phyloP scores from a whole-genome alignment of 2,113 vertebrate genomes.

The Halcyon senegalensis region DNA sequence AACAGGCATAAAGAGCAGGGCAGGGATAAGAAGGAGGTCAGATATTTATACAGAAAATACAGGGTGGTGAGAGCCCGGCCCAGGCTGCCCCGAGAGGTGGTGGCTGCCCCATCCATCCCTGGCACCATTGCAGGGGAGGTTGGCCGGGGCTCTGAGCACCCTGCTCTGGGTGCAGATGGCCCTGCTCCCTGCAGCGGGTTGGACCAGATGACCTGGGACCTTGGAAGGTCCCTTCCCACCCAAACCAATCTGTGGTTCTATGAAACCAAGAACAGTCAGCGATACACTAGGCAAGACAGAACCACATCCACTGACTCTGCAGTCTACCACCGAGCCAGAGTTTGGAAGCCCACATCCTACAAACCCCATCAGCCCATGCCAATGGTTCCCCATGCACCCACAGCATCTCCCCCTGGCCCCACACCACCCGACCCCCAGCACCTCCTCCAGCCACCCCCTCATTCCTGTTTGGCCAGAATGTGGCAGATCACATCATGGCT shows the following conservation, averaged over 20 bases:
- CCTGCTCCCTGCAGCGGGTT: neutral
- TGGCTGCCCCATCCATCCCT: neutral
- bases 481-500: rapidly evolving
- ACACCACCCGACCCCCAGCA: neutral
- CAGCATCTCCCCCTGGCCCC: neutral
- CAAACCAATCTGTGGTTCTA: neutral
- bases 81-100: neutral
- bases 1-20: neutral
- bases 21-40: neutral
- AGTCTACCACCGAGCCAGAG: neutral
- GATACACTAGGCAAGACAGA: rapidly evolving
- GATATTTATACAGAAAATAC: neutral
- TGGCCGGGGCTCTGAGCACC: neutral
- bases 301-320: neutral
- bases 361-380: too few species aligned
- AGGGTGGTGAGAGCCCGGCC: neutral
- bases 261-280: neutral
- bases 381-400: rapidly evolving
- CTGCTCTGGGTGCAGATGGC: neutral
- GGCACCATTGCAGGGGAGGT: neutral
- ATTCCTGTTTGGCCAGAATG: rapidly evolving
- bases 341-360: neutral
- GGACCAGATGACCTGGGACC: neutral
- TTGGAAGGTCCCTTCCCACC: neutral
- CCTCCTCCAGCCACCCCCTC: neutral